Conservation (phyloP, 2,888 invertebrate genomes). For the Agonopterix subpropinquella region DNA sequence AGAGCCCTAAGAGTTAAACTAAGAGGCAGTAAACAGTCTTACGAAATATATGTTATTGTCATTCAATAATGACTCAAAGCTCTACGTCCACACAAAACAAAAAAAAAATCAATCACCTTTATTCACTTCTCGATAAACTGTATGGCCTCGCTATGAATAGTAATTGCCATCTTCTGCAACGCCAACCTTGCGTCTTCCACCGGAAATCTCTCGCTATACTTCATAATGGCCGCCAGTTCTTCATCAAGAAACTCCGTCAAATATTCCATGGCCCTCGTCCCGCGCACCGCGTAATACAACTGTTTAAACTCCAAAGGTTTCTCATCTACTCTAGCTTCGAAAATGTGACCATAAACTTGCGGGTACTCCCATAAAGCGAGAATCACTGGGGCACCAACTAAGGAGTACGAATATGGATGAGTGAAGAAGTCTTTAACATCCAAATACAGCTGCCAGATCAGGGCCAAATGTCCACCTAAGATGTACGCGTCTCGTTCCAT, state of each 20-base stretch:
- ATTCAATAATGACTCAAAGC: too few species aligned
- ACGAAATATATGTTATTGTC: too few species aligned
- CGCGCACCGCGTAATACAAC: conserved; percentile 52
- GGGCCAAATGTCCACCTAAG: conserved; percentile 57
- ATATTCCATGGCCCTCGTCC: conserved; percentile 57
- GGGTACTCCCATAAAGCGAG: conserved; percentile 64
- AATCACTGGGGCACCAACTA: conserved; percentile 55
- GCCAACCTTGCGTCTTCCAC: conserved; percentile 50
- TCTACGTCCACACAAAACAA: background rate
- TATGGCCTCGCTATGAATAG: conserved; percentile 48
- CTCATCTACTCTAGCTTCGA: conserved; percentile 44
- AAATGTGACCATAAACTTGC: conserved; percentile 47
- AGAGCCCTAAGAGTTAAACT: too few species aligned
- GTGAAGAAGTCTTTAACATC: conserved; percentile 64
- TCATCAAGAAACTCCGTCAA: conserved; percentile 46
- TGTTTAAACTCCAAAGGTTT: conserved; percentile 48
- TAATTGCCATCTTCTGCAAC: conserved; percentile 60
- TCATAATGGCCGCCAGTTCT: conserved; percentile 48
- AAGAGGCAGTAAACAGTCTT: too few species aligned
- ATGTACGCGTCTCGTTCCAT: conserved; percentile 53
- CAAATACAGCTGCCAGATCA: conserved; percentile 62
- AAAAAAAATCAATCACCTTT: conserved; percentile 13
- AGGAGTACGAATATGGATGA: conserved; percentile 56
- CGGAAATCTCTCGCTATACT: conserved; percentile 45
- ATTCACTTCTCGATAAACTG: conserved; percentile 53